Conservation (phyloP, 1,140 invertebrate species). For the Apis florea region DNA sequence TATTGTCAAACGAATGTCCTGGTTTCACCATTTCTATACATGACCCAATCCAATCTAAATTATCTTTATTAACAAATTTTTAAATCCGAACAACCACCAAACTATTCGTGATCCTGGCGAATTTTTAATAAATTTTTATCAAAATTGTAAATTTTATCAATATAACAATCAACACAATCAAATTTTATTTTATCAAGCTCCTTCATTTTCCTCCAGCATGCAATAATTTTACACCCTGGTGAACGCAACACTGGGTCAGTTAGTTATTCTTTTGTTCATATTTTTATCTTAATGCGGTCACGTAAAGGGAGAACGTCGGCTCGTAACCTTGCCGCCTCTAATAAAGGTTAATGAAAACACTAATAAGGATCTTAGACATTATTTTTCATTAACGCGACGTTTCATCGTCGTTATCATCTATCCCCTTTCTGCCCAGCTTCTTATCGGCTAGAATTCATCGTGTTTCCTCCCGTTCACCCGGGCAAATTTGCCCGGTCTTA, state of each 20-base stretch:
- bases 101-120: too few relatives aligned
- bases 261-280: slow-evolving; percentile 17
- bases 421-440: not conserved
- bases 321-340: not conserved
- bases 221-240: not conserved
- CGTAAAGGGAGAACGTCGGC: slow-evolving; percentile 6
- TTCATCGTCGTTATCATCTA: not conserved
- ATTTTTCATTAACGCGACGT: slow-evolving; percentile 34
- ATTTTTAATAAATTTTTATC: too few relatives aligned
- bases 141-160: too few relatives aligned
- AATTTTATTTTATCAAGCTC: not conserved
- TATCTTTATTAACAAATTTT: too few relatives aligned
- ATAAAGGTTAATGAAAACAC: slow-evolving; percentile 40
- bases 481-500: not conserved
- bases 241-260: not conserved
- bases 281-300: slow-evolving; percentile 34
- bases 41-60: too few relatives aligned
- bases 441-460: not conserved
- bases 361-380: slow-evolving; percentile 25
- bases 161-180: too few relatives aligned
- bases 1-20: too few relatives aligned
- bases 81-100: too few relatives aligned
- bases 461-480: not conserved
- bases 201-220: not conserved
- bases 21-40: too few relatives aligned